Base-by-base conservation (phyloP, 2,888 invertebrate species). In the Hydrotaea cyrtoneurina region DNA sequence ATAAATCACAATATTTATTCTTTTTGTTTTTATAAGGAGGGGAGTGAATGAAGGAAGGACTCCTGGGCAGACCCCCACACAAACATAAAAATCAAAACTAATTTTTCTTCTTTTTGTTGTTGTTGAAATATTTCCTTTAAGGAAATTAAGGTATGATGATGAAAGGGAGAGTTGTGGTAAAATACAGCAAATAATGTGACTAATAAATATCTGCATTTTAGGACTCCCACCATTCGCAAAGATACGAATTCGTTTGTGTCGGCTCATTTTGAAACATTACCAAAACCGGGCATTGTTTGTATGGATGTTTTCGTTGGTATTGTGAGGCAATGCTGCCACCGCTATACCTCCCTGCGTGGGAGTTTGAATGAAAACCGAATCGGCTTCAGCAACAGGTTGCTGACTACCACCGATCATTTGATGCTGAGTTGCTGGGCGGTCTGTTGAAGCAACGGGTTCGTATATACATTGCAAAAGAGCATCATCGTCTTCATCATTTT, bases 271-370 rank as follows among this genome's bases (percentile, higher is more conserved):
- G 17, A 62, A 64, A 21, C 59, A 69, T 76, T 77, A 81, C 82
- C 85, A 85, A 74, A 71, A 80, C 21, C 62, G 74, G 39, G 43
- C 62, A 31, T 57, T 73, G 7, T 64, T 64, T 62, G n/a, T 17
- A 43, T n/a, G 66, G 21, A 5, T 17, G 0, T 17, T 39, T 11
- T 57, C 23, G 19, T 43, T 79, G 17, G 46, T 78, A 31, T 73
- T 75, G 31, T 46, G 89, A 62, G 92, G 92, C 83, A 92, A 84
- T 2, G 92, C 92, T 13, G 89, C 92, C 72, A 92, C 92, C 46
- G 91, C 92, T 78, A 92, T 90, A 69, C 91, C 90, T 66, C 91
- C 92, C 71, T 89, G 91, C 19, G 90, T 88, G 64, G 92, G 91
- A 72, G 92, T 91, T 86, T 91, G 91, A 66, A 92, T 88, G 80